Evolutionary conservation across 2,113 vertebrate species (phyloP).

Genomic region (Notothenia coriiceps): DNA sequence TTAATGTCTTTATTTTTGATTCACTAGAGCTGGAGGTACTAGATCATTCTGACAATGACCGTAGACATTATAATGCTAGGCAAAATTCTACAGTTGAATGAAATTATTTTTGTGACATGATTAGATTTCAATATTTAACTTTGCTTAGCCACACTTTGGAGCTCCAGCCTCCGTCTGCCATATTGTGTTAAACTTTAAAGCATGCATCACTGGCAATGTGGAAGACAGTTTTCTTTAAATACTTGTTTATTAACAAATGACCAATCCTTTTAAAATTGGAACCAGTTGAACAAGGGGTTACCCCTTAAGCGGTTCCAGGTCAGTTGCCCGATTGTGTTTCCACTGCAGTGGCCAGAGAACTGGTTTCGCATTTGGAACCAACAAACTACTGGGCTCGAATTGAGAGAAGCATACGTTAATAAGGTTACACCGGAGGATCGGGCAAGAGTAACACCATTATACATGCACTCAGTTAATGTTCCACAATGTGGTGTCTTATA

Average conservation of each 20-base stretch:
- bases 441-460: too few species aligned
- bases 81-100: neutral
- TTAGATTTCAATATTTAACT: conserved; percentile 1
- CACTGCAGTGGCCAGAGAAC: too few species aligned
- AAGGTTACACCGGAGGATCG: too few species aligned
- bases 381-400: too few species aligned
- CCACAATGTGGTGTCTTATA: too few species aligned
- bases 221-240: conserved; percentile 24
- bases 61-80: conserved; percentile 2
- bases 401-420: too few species aligned
- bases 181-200: neutral
- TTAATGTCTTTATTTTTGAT: neutral
- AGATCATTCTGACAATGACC: neutral
- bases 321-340: too few species aligned
- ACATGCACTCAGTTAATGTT: too few species aligned
- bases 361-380: too few species aligned
- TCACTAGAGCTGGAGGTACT: neutral
- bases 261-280: conserved; percentile 30
- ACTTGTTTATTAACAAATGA: conserved; percentile 35
- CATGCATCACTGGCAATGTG: neutral
- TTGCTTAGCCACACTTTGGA: neutral
- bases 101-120: conserved; percentile 6
- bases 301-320: too few species aligned
- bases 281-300: neutral
- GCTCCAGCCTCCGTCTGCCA: neutral